A percentile compares a stretch with the other conserved stretches of the same genome.
Evolutionary conservation across 2,888 invertebrate genomes (phyloP).

Genomic region (Macrosoma leucophasiata): DNA sequence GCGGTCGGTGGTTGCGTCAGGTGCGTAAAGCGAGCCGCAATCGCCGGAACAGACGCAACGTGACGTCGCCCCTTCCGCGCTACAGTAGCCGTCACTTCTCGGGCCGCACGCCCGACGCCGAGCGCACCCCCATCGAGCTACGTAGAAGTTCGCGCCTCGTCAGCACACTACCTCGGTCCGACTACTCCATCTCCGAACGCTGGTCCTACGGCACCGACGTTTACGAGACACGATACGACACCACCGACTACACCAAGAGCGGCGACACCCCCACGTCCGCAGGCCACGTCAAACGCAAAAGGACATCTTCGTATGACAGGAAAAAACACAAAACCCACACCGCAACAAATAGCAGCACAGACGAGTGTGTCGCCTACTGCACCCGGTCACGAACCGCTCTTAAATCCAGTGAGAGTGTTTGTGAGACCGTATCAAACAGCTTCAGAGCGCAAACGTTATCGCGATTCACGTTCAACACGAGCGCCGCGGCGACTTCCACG

Average conservation of each 20-base stretch:
- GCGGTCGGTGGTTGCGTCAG: slow-evolving; percentile 73
- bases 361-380: slow-evolving; percentile 65
- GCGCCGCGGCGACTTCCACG: slow-evolving; percentile 38
- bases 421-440: slow-evolving; percentile 48
- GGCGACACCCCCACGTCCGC: slow-evolving; percentile 50
- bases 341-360: slow-evolving; percentile 41
- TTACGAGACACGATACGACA: slow-evolving; percentile 68
- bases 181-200: slow-evolving; percentile 76
- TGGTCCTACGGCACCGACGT: slow-evolving; percentile 75
- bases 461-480: slow-evolving; percentile 38
- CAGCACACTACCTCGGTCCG: slow-evolving; percentile 59
- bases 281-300: slow-evolving; percentile 46
- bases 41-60: slow-evolving; percentile 57
- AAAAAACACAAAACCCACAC: slow-evolving; percentile 53
- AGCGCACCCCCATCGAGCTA: slow-evolving; percentile 53
- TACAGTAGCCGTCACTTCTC: slow-evolving; percentile 49
- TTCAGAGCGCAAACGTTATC: slow-evolving; percentile 38
- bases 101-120: slow-evolving; percentile 48
- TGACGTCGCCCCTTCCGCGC: slow-evolving; percentile 57
- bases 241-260: slow-evolving; percentile 47
- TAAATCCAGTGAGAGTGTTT: slow-evolving; percentile 60
- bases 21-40: slow-evolving; percentile 63
- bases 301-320: slow-evolving; percentile 62
- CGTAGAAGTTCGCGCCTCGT: slow-evolving; percentile 72
- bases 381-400: slow-evolving; percentile 70